phyloP scores from a whole-genome alignment of 2,113 vertebrate genomes.

The Megaptera novaeangliae region DNA sequence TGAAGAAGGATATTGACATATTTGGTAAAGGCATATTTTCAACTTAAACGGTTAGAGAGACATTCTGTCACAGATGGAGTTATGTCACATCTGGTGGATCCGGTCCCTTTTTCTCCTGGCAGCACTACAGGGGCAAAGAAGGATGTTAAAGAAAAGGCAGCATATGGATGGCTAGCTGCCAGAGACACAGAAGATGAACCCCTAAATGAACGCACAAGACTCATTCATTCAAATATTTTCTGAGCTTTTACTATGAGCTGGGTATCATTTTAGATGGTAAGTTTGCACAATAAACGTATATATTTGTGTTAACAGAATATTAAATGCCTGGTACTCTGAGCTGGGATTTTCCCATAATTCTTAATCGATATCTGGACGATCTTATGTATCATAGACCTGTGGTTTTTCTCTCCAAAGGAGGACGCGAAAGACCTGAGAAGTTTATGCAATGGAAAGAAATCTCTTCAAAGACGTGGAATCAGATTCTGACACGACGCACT shows the following conservation, averaged over 20 bases:
- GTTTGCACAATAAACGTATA: neutral
- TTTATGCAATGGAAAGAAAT: neutral
- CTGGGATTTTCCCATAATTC: neutral
- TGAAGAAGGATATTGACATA: neutral
- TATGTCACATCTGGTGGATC: neutral
- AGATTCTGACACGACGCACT: neutral
- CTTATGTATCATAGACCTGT: neutral
- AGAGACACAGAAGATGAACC: neutral
- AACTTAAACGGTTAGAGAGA: neutral
- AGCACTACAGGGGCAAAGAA: neutral
- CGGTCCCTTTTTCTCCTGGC: neutral
- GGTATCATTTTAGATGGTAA: neutral
- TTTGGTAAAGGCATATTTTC: neutral
- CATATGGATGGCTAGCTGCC: neutral
- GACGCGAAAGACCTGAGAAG: neutral
- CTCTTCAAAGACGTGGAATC: neutral
- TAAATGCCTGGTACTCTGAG: neutral
- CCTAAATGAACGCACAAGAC: neutral
- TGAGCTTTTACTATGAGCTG: neutral
- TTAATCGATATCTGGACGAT: neutral
- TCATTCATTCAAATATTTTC: neutral
- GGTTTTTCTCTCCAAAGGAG: neutral
- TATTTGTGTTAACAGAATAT: neutral
- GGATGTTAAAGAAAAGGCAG: neutral
- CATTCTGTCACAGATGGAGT: accelerated